phyloP scores from a whole-genome alignment of 2,797 vertebrate genomes.

The Coendou prehensilis region DNA sequence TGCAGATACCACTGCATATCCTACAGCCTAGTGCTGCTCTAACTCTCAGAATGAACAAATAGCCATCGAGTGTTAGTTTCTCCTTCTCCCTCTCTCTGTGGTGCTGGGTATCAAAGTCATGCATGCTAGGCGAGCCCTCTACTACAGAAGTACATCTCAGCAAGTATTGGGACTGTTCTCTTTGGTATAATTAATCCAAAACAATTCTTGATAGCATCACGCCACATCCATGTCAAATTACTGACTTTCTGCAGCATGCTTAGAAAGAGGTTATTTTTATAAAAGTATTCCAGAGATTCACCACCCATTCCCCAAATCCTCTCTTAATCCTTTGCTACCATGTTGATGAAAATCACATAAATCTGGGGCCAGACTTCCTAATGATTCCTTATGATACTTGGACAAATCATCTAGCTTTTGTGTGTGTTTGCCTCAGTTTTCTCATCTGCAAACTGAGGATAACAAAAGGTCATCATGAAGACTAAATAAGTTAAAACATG shows the following conservation, averaged over 20 bases:
- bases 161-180: neutral
- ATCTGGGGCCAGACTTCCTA: neutral
- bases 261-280: neutral
- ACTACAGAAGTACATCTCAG: neutral
- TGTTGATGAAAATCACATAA: neutral
- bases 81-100: neutral
- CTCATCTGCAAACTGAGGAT: neutral
- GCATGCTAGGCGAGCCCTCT: neutral
- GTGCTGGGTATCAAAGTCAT: neutral
- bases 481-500: neutral
- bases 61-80: neutral
- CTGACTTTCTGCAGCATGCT: neutral
- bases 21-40: neutral
- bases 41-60: neutral
- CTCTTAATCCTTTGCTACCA: neutral
- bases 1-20: rapidly evolving
- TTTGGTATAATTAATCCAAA: neutral
- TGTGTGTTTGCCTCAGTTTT: neutral
- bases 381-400: neutral
- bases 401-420: neutral
- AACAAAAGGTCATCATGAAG: neutral
- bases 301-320: neutral
- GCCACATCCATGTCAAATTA: neutral
- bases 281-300: neutral
- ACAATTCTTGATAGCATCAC: neutral